Base-by-base conservation (phyloP, 2,888 invertebrate species). In the Ophion slaviceki region DNA sequence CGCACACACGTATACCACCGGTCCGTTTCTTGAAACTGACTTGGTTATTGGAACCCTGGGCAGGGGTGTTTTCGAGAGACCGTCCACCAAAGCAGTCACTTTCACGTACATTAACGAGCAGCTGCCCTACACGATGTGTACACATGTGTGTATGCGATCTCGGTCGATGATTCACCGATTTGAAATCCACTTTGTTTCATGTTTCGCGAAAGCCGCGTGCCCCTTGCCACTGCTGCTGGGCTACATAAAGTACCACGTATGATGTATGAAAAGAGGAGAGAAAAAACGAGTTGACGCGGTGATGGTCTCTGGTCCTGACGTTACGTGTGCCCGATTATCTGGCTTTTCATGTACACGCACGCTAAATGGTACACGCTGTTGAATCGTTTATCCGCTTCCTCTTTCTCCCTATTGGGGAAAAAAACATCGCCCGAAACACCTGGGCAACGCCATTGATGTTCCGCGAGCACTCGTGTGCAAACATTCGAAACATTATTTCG, bases 141-240 rank as follows among this genome's bases (percentile, higher is more conserved):
- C 24, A 59, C 53, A 66, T 64, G 80, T 72, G 82, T 85, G 75
- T 64, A 72, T 83, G 61, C 71, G 74, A 66, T 76, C 47, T 61
- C 79, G 84, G 86, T 86, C 86, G 91, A 88, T 92, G 92, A 92
- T 90, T 92, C 92, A 92, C 87, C 87, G 88, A 87, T 86, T 88
- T 91, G 88, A 90, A 92, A 92, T 92, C 90, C 90, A 92, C 91
- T 92, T 91, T 91, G 91, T 91, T 90, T 88, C 67, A 76, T 64
- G 66, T 20, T 66, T 53, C 45, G 28, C 79, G 24, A 47, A 36
- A 62, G 53, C 75, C 66, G 40, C 40, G 57, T 68, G 70, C 59
- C 24, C 28, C 59, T 17, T 10, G 3, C 20, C 67, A 14, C n/a
- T 10, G 53, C 67, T 61, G n/a, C 20, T 28, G 24, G 28, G 61